Evolutionary conservation across 2,888 invertebrate genomes (phyloP).

Genomic region (Emmelina monodactyla): DNA sequence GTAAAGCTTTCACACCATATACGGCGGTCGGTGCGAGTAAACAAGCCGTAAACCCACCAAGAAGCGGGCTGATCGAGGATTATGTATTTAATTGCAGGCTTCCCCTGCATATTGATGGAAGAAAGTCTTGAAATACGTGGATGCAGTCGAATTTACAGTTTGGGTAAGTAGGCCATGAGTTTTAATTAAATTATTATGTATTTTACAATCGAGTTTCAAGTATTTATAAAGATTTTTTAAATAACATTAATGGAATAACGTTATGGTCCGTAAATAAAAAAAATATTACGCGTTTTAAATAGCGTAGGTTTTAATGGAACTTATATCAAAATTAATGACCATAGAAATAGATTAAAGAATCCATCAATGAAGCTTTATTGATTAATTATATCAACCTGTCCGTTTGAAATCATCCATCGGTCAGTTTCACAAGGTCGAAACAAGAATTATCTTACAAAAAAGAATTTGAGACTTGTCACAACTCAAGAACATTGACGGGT

Average conservation of each 20-base stretch:
- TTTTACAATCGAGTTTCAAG: too few relatives aligned
- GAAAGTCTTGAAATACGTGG: conserved; percentile 14
- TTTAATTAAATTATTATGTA: too few relatives aligned
- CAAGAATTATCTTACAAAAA: conserved; percentile 28
- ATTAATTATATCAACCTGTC: conserved; percentile 7
- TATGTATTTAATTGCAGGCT: conserved; percentile 53
- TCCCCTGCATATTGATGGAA: conserved; percentile 34
- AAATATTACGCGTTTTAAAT: too few relatives aligned
- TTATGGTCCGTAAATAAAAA: too few relatives aligned
- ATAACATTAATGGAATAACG: too few relatives aligned
- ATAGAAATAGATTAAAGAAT: too few relatives aligned
- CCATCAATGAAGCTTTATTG: too few relatives aligned
- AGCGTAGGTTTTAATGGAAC: too few relatives aligned
- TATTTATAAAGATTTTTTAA: too few relatives aligned
- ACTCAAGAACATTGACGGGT: conserved; percentile 39
- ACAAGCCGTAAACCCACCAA: conserved; percentile 27
- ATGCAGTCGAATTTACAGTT: conserved; percentile 2
- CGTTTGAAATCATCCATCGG: conserved; percentile 22
- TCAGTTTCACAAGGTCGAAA: conserved; percentile 30
- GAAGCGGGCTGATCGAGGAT: conserved; percentile 27
- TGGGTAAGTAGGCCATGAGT: conserved; percentile 13
- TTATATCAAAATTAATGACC: too few relatives aligned
- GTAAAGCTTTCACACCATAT: conserved; percentile 61
- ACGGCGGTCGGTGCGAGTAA: conserved; percentile 43
- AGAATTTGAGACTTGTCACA: conserved; percentile 42